Base-by-base conservation (phyloP, 2,888 invertebrate genomes). In the Automeris io region DNA sequence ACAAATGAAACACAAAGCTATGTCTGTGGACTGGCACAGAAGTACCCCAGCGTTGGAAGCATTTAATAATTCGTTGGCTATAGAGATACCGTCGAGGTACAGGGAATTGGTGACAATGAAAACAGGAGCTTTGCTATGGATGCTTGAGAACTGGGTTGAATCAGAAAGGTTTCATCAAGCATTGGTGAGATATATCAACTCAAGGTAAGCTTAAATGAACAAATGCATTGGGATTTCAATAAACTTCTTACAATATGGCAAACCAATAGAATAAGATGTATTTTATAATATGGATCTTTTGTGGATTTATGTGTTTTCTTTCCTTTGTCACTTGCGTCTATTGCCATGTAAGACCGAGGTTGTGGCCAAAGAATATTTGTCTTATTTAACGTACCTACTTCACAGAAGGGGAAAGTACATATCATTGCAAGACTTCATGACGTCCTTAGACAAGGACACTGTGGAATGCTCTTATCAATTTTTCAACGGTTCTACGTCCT, bases 61-160 rank as follows among this genome's bases (percentile, higher is more conserved):
- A 19, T 83, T 82, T 46, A 76, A 81, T 43, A 54, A 61, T 11
- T 68, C 75, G 0, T 41, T 83, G 8, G 76, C 73, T 0, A 63
- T 77, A 6, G 71, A 82, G 16, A 77, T 85, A 43, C 77, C 79
- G 1, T 22, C 55, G 1, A 61, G 73, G 29, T 73, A 80, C 43
- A 73, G 66, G 21, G 63, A 73, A 5, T 46, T 86, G 45, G 76
- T 85, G 25, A 66, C 70, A 0, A 72, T 76, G 75, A 85, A 85
- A 47, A 85, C 85, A 1, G 82, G 80, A 0, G 72, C 85, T 0
- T 61, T 86, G 9, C 38, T 85, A 23, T 83, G 85, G 83, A 86
- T 86, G 86, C 50, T 86, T 6, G 83, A 85, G 42, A 81, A 83
- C 38, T 86, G 86, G 83, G 47, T 86, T 0, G 77, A 71, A 1